Base-by-base conservation (phyloP, 2,797 vertebrate species). In the Bradypodion pumilum region DNA sequence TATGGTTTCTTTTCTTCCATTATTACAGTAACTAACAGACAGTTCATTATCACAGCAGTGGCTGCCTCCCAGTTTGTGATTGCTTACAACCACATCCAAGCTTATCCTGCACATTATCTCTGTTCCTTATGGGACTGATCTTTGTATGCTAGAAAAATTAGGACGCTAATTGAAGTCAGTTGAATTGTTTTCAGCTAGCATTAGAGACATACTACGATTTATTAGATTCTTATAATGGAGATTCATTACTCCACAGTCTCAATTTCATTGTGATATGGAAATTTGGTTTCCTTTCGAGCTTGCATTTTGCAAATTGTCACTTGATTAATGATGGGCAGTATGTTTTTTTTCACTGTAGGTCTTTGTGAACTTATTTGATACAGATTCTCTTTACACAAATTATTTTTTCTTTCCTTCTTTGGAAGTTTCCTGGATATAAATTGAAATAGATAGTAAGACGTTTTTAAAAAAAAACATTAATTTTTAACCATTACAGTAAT, bases 111-210 rank as follows among this genome's bases (percentile, higher is more conserved):
- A 74, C 66, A 23, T 19, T 77, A 49, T 81, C 65, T 27, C 52
- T 32, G 63, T 62, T 85, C 79, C 79, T 76, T 77, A 25, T 19
- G 42, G 74, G 32, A 56, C 40, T 85, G 84, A 85, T 73, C 79
- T 85, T 85, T 85, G 63, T 62, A 52, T 40, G n/a, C 52, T 44
- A 81, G 79, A 85, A 81, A 85, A 81, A 85, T 85, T 85, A 85
- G 84, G 70, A 70, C 85, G 79, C 81, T 85, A 85, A 85, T 85
- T 85, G 79, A 85, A 85, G 74, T 91, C 77, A 89, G 0, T 87
- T 65, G 73, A 42, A 60, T 81, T 66, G 6, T 63, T 59, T 68
- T 88, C 78, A 85, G 25, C 70, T 81, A 81, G 73, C 84, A 81
- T 81, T 85, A 76, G 79, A 81, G 65, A 60, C 52, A 37, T 52